These are phyloP conservation scores for Xiphophorus birchmanni DNA, from an alignment of 2,797 vertebrate species.

Conservation along the genomic window DNA sequence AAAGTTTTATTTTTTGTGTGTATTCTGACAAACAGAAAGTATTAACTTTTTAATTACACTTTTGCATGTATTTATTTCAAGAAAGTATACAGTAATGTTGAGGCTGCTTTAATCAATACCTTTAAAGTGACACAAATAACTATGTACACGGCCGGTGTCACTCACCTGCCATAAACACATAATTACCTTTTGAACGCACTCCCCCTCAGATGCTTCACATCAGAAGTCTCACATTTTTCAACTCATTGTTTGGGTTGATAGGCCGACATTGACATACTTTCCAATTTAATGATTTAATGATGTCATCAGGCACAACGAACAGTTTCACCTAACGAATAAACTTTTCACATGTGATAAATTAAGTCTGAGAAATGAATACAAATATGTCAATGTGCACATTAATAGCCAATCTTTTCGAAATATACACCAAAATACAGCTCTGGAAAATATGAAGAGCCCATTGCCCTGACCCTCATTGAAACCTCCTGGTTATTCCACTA, in stretches of 20 bases:
- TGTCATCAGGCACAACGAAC: background rate
- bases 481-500: no score
- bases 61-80: background rate
- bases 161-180: constrained; percentile 7
- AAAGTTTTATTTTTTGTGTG: background rate
- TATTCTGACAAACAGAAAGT: background rate
- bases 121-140: constrained; percentile 7
- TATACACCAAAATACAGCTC: background rate
- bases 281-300: background rate
- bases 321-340: background rate
- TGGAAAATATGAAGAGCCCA: no score
- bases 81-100: background rate
- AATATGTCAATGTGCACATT: background rate
- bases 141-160: background rate
- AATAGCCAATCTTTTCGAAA: background rate
- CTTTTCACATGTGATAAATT: background rate
- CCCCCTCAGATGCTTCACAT: background rate
- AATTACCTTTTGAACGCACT: background rate
- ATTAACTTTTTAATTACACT: background rate
- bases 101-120: background rate
- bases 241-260: background rate
- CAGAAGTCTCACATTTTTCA: background rate
- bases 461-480: no score
- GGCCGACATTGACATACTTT: background rate
- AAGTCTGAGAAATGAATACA: background rate